Base-by-base conservation (phyloP, 1,140 invertebrate genomes). In the Tetramorium simillimum region DNA sequence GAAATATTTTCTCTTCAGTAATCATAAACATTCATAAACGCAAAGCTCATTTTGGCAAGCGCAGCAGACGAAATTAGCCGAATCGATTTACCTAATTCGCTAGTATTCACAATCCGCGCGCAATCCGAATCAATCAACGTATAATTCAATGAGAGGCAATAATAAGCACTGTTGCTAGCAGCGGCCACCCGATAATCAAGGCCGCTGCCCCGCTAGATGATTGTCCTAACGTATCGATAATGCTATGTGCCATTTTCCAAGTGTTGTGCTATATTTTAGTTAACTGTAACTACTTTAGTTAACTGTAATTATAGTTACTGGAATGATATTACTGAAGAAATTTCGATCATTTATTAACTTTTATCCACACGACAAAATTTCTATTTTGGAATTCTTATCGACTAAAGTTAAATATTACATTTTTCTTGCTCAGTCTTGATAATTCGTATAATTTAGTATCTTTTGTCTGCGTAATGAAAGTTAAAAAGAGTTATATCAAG, bases 81-180 rank as follows among this genome's bases (percentile, higher is more conserved):
- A 82, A 82, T 60, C 80, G 69, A 69, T 84, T 84, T 84, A 84
- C 67, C 80, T 70, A 84, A 84, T 84, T 82, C 56, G 80, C 80
- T 73, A 84, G 51, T 49, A 75, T 84, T 84, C 80, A 84, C 80
- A 84, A 84, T 84, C 53, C 69, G 24, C 24, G 69, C 40, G 69
- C 80, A 84, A 84, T 82, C 53, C 24, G 80, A 82, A 82, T 84
- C 80, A 84, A 84, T 84, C 80, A 84, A 73, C 53, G 40, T 73
- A 73, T 82, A 82, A 84, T 84, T 84, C 80, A 70, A 84, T 75
- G 69, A 84, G 80, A 75, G 80, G 69, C 80, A 84, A 84, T 84
- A 84, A 84, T 84, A 84, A 84, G 69, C 80, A 84, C 53, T 72
- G 69, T 46, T 82, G 33, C 67, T 73, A 24, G 67, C n/a, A 60